Evolutionary conservation across 1,140 invertebrate species (phyloP).

Genomic region (Sarcophaga peregrina): DNA sequence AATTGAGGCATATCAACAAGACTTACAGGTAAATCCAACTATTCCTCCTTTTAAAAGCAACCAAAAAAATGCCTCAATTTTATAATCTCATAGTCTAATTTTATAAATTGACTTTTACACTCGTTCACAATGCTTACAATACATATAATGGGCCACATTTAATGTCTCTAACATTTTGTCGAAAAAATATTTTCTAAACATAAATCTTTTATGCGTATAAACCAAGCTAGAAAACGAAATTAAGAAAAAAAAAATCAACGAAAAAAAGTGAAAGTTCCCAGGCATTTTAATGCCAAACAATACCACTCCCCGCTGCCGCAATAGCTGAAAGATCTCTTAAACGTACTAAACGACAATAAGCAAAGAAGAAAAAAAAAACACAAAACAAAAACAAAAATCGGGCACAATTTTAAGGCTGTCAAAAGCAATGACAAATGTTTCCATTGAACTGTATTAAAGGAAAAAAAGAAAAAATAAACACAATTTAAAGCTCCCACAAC

Average conservation of each 20-base stretch:
- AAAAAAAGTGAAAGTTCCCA: conserved; percentile 16
- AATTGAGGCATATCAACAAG: background rate
- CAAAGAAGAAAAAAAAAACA: too few species aligned
- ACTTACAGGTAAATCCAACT: too few species aligned
- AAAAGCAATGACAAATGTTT: conserved; percentile 34
- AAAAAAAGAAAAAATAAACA: background rate
- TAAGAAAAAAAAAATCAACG: too few species aligned
- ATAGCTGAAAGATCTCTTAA: too few species aligned
- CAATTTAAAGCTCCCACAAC: conserved; percentile 1
- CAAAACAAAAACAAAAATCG: too few species aligned
- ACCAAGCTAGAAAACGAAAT: background rate
- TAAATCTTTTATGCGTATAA: conserved; percentile 7
- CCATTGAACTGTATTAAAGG: conserved; percentile 23
- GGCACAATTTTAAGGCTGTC: background rate
- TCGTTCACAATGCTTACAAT: background rate
- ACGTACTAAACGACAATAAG: too few species aligned
- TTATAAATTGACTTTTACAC: background rate
- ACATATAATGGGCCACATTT: background rate
- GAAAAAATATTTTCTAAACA: background rate
- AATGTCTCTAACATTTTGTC: background rate
- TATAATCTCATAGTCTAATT: conserved; percentile 11
- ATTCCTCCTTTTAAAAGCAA: background rate
- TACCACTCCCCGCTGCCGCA: background rate
- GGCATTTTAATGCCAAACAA: background rate
- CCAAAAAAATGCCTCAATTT: too few species aligned